These are phyloP conservation scores for Platalea minor DNA, from an alignment of 2,797 vertebrate genomes.

Conservation along the genomic window DNA sequence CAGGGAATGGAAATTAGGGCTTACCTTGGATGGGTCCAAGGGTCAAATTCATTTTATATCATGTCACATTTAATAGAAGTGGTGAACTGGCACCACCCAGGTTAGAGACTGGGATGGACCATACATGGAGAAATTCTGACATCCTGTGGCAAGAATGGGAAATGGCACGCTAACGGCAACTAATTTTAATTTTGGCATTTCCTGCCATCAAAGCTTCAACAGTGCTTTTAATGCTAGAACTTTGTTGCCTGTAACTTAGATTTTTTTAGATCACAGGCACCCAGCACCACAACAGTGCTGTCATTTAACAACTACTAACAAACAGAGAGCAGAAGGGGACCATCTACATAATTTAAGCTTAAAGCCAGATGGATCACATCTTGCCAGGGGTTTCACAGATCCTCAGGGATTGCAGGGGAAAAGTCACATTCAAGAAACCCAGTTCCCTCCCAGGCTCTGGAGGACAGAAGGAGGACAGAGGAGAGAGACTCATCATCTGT, in stretches of 20 bases:
- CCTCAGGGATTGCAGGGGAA: background rate
- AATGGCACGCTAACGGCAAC: background rate
- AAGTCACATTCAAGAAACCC: background rate
- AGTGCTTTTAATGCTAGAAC: background rate
- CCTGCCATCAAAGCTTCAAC: background rate
- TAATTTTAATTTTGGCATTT: background rate
- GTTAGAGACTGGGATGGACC: background rate
- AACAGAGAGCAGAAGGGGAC: background rate
- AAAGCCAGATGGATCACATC: background rate
- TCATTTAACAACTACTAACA: background rate
- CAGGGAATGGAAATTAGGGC: background rate
- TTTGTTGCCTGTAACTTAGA: background rate
- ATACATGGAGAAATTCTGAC: background rate
- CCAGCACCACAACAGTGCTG: background rate
- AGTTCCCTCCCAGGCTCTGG: background rate
- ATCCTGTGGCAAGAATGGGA: conserved; percentile 34
- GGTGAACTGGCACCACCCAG: background rate
- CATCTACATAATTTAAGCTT: background rate
- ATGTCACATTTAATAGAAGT: background rate
- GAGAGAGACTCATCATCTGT: background rate
- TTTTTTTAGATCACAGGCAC: background rate
- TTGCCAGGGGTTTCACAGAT: background rate
- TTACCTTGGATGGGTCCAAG: background rate
- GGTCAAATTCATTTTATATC: background rate
- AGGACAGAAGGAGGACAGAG: background rate